These are phyloP conservation scores for Rhodinocichla rosea DNA, from an alignment of 2,113 vertebrate species.

Conservation along the genomic window DNA sequence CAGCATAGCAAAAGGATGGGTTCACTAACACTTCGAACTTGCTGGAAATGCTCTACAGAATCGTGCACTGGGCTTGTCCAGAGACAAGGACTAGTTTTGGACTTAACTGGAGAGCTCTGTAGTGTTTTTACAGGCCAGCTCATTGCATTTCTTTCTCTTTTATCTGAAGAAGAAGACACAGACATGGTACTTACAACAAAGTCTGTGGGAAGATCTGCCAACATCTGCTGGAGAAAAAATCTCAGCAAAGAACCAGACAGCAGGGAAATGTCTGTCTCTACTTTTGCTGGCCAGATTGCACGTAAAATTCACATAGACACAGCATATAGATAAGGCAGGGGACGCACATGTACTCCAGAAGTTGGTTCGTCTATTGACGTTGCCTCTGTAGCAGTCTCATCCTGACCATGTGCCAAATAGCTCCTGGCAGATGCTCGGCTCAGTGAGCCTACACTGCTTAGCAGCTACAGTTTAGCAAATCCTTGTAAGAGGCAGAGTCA, in stretches of 20 bases:
- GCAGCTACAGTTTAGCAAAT: constrained; percentile 25
- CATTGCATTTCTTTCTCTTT: not conserved
- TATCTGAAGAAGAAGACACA: not conserved
- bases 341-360: not conserved
- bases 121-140: not conserved
- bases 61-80: not conserved
- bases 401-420: not conserved
- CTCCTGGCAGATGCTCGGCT: constrained; percentile 42
- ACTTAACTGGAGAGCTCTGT: not conserved
- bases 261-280: not conserved
- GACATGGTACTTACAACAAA: not conserved
- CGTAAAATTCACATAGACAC: not conserved
- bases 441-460: not conserved
- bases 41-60: not conserved
- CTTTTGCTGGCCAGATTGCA: not conserved
- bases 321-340: not conserved
- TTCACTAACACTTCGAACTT: not conserved
- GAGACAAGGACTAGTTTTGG: not conserved
- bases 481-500: not conserved
- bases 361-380: constrained; percentile 18
- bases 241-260: not conserved
- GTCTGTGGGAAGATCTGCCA: not conserved
- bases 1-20: not conserved
- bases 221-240: not conserved
- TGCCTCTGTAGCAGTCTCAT: not conserved